Percentiles rank a stretch among this genome's conserved stretches.
Conservation (phyloP, 2,888 invertebrate genomes). For the Clunio marinus region DNA sequence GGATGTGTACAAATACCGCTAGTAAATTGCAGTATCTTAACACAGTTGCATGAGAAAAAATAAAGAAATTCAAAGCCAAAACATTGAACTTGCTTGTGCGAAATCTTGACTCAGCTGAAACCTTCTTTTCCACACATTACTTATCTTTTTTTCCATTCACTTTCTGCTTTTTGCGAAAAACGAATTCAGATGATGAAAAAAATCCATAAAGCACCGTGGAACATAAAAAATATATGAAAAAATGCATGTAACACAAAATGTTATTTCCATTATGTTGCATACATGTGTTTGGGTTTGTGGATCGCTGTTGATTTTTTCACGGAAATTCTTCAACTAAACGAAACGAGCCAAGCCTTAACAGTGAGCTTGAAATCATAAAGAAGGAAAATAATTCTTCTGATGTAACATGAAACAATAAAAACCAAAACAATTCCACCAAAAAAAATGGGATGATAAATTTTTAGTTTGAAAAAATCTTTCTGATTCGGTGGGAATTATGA, state of each 20-base stretch:
- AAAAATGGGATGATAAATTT: conserved; percentile 23
- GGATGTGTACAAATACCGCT: conserved; percentile 20
- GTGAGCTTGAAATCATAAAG: conserved; percentile 15
- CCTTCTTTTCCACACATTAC: neutral
- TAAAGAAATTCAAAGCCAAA: no score
- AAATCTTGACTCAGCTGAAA: neutral
- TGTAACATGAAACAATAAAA: conserved; percentile 33
- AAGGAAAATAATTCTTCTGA: neutral
- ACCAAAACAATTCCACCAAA: conserved; percentile 19
- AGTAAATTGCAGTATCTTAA: conserved; percentile 34
- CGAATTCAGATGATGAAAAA: neutral
- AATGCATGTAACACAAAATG: conserved; percentile 32
- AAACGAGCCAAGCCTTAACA: conserved; percentile 21
- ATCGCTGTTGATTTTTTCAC: neutral
- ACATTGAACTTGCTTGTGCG: conserved; percentile 33
- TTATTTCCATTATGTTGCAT: conserved; percentile 13
- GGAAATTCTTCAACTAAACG: neutral
- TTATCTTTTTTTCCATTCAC: no score
- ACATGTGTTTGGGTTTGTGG: neutral
- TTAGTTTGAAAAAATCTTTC: neutral
- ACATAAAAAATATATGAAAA: conserved; percentile 34
- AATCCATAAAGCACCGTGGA: conserved; percentile 34
- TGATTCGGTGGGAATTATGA: neutral
- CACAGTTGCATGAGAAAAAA: conserved; percentile 39
- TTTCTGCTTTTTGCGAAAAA: no score